These are phyloP conservation scores for Oceanodroma tethys DNA, from an alignment of 2,113 vertebrate species.

Conservation along the genomic window DNA sequence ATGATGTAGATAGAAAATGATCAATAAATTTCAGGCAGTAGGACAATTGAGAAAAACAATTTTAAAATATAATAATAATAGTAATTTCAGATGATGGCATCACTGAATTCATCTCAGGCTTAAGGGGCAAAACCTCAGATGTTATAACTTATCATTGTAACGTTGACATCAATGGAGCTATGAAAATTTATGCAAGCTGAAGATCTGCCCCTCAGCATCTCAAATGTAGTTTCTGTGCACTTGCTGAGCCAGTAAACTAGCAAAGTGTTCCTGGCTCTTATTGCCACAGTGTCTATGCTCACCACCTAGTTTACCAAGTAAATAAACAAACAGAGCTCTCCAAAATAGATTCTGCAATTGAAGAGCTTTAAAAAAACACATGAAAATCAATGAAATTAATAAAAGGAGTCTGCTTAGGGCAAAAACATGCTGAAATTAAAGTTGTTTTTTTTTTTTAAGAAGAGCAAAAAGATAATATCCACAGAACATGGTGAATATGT, in stretches of 20 bases:
- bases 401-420: neutral
- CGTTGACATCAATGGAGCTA: neutral
- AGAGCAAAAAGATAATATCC: neutral
- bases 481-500: neutral
- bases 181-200: neutral
- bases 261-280: neutral
- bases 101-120: neutral
- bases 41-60: neutral
- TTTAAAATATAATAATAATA: neutral
- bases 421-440: neutral
- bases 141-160: neutral
- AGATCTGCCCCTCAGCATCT: neutral
- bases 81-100: neutral
- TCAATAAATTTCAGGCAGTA: neutral
- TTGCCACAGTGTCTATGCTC: neutral
- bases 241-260: neutral
- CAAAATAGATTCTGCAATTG: neutral
- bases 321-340: neutral
- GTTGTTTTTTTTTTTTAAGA: neutral
- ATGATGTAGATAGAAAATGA: neutral
- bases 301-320: neutral
- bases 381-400: constrained; percentile 43
- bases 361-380: neutral
- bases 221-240: neutral
- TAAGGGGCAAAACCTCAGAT: neutral